A percentile compares a stretch with the other conserved stretches of the same genome.
These are phyloP conservation scores for Gryllus longicercus DNA, from an alignment of 2,888 invertebrate species.

Conservation along the genomic window DNA sequence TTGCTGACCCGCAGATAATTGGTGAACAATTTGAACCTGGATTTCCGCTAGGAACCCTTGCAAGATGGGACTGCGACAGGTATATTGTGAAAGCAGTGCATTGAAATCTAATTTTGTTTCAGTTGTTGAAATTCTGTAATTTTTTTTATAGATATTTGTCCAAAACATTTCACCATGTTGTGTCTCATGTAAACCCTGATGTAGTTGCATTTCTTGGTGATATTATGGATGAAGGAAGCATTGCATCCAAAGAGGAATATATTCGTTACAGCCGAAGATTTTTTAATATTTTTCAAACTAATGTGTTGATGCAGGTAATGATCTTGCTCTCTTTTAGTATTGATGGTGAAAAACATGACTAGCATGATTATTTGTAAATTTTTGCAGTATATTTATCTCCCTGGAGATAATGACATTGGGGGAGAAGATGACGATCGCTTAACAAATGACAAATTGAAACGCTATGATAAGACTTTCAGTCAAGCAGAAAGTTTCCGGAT, in stretches of 20 bases:
- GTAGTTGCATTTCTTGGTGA: constrained; percentile 89
- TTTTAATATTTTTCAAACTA: constrained; percentile 56
- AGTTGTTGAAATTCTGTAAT: background rate
- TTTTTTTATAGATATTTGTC: constrained; percentile 65
- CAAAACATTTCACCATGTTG: constrained; percentile 72
- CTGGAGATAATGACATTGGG: constrained; percentile 97
- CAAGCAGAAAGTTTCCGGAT: constrained; percentile 62
- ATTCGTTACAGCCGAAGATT: constrained; percentile 72
- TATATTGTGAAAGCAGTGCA: constrained; percentile 44
- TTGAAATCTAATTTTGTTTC: background rate
- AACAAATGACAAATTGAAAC: constrained; percentile 61
- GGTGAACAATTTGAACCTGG: constrained; percentile 72
- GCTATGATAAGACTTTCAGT: constrained; percentile 72
- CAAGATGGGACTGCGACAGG: constrained; percentile 88
- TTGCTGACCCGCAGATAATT: constrained; percentile 91
- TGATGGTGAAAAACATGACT: too few relatives aligned
- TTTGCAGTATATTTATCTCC: constrained; percentile 66
- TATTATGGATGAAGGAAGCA: constrained; percentile 90
- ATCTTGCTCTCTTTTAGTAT: background rate
- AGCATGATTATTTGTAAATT: background rate
- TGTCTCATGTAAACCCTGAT: constrained; percentile 71
- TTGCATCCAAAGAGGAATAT: constrained; percentile 68
- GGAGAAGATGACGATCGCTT: constrained; percentile 77
- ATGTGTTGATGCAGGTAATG: constrained; percentile 29
- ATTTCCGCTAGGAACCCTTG: constrained; percentile 63